phyloP scores from a whole-genome alignment of 2,113 vertebrate species.

The Turdus rufiventris region DNA sequence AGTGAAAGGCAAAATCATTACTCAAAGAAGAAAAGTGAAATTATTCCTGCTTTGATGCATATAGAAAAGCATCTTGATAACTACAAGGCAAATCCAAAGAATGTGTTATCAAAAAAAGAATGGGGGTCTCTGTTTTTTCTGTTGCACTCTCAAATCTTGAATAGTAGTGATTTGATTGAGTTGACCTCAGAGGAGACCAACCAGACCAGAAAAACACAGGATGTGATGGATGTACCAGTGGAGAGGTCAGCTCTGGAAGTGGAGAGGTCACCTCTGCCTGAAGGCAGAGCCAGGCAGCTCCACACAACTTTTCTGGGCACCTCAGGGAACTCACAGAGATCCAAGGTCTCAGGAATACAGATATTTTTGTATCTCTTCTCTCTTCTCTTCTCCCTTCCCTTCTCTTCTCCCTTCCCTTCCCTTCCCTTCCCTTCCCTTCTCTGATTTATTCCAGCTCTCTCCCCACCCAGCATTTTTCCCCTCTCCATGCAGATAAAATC shows the following conservation, averaged over 20 bases:
- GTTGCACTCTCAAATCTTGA: not conserved
- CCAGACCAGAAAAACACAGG: not conserved
- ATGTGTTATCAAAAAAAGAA: constrained; percentile 21
- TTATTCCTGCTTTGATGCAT: constrained; percentile 17
- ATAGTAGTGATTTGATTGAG: not conserved
- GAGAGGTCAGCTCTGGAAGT: not conserved
- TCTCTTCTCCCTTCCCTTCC: too few species aligned
- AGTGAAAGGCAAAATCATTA: constrained; percentile 30
- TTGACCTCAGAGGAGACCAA: not conserved
- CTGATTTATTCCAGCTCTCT: not conserved
- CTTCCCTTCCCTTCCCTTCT: too few species aligned
- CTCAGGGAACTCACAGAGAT: not conserved
- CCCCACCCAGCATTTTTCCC: not conserved
- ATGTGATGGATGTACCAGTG: not conserved
- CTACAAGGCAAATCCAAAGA: constrained; percentile 2
- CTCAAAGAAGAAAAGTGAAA: constrained; percentile 23
- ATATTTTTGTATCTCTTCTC: not conserved
- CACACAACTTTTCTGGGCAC: not conserved
- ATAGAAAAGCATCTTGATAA: constrained; percentile 22
- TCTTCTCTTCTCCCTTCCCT: not conserved
- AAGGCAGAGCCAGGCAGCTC: not conserved
- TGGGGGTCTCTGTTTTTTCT: not conserved
- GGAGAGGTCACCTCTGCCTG: not conserved
- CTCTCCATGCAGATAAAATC: not conserved
- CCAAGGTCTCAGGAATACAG: not conserved